These are phyloP conservation scores for Paramormyrops hopkinsi DNA, from an alignment of 2,797 vertebrate species.

Conservation along the genomic window DNA sequence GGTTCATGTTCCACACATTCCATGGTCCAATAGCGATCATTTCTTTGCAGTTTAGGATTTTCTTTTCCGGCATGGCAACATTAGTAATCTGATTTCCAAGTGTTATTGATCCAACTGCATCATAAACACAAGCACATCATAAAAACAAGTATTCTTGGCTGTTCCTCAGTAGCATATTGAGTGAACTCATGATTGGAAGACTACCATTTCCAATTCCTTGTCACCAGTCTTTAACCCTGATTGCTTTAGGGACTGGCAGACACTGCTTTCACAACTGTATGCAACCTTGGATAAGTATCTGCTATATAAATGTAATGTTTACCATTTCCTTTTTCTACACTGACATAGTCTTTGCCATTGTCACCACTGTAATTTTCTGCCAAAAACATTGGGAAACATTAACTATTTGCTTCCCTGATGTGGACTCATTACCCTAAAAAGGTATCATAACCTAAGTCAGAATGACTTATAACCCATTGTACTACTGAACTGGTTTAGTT, in stretches of 20 bases:
- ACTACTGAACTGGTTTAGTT: background rate
- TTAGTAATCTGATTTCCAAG: background rate
- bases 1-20: slow-evolving; percentile 1
- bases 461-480: background rate
- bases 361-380: background rate
- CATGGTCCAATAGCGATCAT: background rate
- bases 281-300: background rate
- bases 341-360: background rate
- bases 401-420: background rate
- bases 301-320: background rate
- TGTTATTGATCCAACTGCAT: background rate
- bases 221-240: background rate
- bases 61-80: background rate
- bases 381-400: background rate
- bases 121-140: background rate
- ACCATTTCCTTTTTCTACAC: background rate
- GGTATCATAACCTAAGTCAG: background rate
- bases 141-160: background rate
- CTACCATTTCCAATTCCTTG: background rate
- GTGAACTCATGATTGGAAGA: background rate
- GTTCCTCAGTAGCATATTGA: background rate
- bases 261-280: background rate
- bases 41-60: background rate
- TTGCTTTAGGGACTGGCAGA: background rate
- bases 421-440: background rate